Conservation (phyloP, 2,113 vertebrate genomes). For the Mobula birostris region DNA sequence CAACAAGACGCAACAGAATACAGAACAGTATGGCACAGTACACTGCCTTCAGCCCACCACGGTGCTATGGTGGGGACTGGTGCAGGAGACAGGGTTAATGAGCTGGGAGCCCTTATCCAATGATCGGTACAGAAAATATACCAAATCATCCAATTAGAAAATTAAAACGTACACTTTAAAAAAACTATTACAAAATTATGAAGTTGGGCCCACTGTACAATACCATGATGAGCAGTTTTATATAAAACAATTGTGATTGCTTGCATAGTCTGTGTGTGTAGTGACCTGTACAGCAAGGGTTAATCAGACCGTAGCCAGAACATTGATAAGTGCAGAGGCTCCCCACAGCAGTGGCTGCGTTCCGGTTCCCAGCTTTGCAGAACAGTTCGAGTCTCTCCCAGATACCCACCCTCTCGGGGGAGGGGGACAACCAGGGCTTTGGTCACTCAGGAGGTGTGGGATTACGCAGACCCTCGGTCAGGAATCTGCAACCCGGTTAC, state of each 20-base stretch:
- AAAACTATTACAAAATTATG: constrained; percentile 31
- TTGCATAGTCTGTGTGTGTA: constrained; percentile 17
- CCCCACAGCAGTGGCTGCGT: neutral
- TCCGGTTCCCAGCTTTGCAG: neutral
- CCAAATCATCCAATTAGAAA: neutral
- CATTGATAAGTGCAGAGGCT: constrained; percentile 19
- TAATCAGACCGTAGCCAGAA: neutral
- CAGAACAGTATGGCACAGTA: too few species aligned
- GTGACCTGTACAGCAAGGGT: neutral
- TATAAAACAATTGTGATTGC: neutral
- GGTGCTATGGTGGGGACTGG: neutral
- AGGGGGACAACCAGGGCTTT: neutral
- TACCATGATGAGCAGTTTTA: neutral
- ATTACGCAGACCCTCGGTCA: neutral
- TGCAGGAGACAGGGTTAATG: neutral
- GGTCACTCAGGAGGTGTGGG: neutral
- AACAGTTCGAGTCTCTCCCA: neutral
- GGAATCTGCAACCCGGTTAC: neutral
- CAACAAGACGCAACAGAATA: too few species aligned
- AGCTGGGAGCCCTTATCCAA: neutral
- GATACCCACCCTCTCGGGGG: neutral
- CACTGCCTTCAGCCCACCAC: too few species aligned
- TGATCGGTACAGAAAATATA: constrained; percentile 11
- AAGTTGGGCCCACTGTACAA: neutral
- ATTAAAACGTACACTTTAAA: neutral